Evolutionary conservation across 2,888 invertebrate species (phyloP), one percentile per base, ranked within the genome.

Genomic region (Lampropteryx suffumata): DNA sequence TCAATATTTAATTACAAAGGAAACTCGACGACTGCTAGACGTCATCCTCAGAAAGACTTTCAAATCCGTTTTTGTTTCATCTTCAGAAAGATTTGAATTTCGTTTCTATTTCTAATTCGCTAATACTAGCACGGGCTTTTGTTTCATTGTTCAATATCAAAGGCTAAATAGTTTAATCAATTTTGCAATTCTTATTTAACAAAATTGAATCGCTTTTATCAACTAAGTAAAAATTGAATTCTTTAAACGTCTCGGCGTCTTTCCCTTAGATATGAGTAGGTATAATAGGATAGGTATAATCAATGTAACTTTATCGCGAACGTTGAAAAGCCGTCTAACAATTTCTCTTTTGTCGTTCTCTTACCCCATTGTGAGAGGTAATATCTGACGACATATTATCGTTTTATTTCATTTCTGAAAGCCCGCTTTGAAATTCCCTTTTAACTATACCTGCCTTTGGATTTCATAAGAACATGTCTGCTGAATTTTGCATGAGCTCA

Each of bases 1-100:
- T 90, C 90, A 91, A 91, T 91, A 90, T 91, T 91, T 91, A 91
- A 91, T 91, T 91, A 91, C 90, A 88, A 90, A 90, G 90, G 90
- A 89, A 89, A 89, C 88, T 87, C 89, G 84, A 89, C 73, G 86
- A 89, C 81, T 89, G 86, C 83, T 74, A 87, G 84, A 90, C 90
- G 90, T 90, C 90, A 90, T 84, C 82, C 71, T 80, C 90, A 89
- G 86, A 86, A 85, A 86, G 82, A 82, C 75, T 81, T 67, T 65
- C 71, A 74, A 79, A 76, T 81, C 75, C 70, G 76, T 83, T 86
- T 58, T 84, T 81, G 81, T 83, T 84, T 90, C 90, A 90, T 84
- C 82, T 71, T 80, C 87, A 88, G 83, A 85, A 84, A 85, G 81
- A 82, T 75, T 82, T 71, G 75, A 81, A 75, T 81, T 76, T 46